A percentile compares a stretch with the other conserved stretches of the same genome.
Evolutionary conservation across 2,888 invertebrate genomes (phyloP).

Genomic region (Stenoptilia bipunctidactyla): DNA sequence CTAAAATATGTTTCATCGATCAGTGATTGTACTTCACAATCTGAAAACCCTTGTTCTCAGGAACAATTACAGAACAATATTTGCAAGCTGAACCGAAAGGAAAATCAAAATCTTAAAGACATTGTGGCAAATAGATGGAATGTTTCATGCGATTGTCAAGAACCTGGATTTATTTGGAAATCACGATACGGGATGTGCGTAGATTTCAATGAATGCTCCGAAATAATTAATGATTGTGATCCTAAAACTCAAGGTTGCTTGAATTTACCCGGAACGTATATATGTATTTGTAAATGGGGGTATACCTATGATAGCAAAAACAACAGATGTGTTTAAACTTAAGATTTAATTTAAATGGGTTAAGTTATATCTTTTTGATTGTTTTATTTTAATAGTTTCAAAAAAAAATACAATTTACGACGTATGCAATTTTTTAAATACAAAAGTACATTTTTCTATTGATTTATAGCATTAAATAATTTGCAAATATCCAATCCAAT

Average conservation of each 20-base stretch:
- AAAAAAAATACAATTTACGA: too few species aligned
- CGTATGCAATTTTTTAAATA: too few species aligned
- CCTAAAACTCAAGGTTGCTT: slow-evolving; percentile 60
- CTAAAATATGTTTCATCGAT: slow-evolving; percentile 44
- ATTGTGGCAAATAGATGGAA: slow-evolving; percentile 72
- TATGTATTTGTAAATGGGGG: slow-evolving; percentile 65
- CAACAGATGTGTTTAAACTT: neutral
- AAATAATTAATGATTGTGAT: slow-evolving; percentile 42
- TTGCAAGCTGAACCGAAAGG: slow-evolving; percentile 35
- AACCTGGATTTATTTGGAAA: slow-evolving; percentile 67
- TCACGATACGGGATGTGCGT: slow-evolving; percentile 74
- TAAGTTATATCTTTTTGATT: too few species aligned
- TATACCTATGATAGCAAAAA: slow-evolving; percentile 26
- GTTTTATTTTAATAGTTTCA: too few species aligned
- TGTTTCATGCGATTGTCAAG: slow-evolving; percentile 67
- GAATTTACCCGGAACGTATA: slow-evolving; percentile 63
- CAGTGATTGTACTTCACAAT: slow-evolving; percentile 47
- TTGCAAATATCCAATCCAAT: too few species aligned
- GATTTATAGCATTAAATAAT: too few species aligned
- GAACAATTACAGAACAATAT: slow-evolving; percentile 16
- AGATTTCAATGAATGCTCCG: slow-evolving; percentile 73
- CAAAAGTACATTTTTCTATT: too few species aligned
- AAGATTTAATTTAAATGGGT: too few species aligned
- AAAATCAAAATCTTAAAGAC: slow-evolving; percentile 55
- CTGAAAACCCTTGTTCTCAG: slow-evolving; percentile 64